Conservation (phyloP, 1,140 invertebrate species). For the Heliconius hermathena region DNA sequence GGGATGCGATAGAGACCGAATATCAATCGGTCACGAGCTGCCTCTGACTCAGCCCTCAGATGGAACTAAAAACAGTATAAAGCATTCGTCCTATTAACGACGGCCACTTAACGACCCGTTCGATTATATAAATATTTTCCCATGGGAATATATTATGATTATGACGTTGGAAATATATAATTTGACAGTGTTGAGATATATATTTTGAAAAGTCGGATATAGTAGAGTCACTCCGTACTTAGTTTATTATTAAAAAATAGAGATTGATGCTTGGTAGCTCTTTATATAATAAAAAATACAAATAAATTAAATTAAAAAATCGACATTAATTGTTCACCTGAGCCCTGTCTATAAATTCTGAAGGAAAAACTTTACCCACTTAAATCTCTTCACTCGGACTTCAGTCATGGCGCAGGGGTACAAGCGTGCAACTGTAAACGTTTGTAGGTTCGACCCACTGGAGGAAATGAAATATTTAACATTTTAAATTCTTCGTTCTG, state of each 20-base stretch:
- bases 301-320: no score
- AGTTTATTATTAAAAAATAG: not conserved
- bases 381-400: no score
- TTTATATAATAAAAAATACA: no score
- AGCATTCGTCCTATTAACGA: not conserved
- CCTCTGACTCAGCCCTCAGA: not conserved
- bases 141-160: not conserved
- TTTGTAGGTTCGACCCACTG: no score
- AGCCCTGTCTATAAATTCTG: no score
- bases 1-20: not conserved
- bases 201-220: not conserved
- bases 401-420: no score
- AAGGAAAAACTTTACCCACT: no score
- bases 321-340: no score
- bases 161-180: not conserved
- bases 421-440: no score
- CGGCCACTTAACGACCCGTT: conserved; percentile 6
- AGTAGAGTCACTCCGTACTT: not conserved
- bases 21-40: not conserved
- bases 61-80: not conserved
- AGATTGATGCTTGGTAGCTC: no score
- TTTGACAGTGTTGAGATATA: not conserved
- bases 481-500: no score
- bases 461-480: no score
- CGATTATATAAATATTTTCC: conserved; percentile 11